A percentile compares a stretch with the other conserved stretches of the same genome.
Evolutionary conservation across 2,888 invertebrate species (phyloP).

Genomic region (Phengaris alcon): DNA sequence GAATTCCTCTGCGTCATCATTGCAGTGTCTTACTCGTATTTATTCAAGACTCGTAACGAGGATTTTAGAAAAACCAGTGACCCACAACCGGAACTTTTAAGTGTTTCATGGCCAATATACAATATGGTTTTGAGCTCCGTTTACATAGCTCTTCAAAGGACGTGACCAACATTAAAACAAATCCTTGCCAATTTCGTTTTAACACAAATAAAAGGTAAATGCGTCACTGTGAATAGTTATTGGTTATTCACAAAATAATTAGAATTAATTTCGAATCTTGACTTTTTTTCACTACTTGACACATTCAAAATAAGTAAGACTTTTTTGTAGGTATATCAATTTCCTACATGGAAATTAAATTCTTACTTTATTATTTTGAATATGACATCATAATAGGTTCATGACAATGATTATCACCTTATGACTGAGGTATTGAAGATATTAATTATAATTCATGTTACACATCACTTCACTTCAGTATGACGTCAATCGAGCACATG

Average conservation of each 20-base stretch:
- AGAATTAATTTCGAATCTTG: too few species aligned
- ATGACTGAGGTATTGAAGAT: constrained; percentile 4
- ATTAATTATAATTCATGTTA: background rate
- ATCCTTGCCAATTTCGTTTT: background rate
- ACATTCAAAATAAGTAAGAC: too few species aligned
- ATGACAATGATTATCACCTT: background rate
- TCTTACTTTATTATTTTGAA: background rate
- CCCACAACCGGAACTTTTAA: constrained; percentile 24
- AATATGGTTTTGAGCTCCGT: constrained; percentile 10
- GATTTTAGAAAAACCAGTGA: constrained; percentile 23
- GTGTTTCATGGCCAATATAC: constrained; percentile 8
- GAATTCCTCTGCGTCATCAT: constrained; percentile 8
- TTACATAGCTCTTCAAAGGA: background rate
- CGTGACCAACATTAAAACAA: background rate
- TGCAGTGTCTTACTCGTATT: constrained; percentile 7
- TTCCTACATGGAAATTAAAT: too few species aligned
- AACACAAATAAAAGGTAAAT: too few species aligned
- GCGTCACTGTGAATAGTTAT: too few species aligned
- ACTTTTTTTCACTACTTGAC: too few species aligned
- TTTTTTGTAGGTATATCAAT: too few species aligned
- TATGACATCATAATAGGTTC: background rate
- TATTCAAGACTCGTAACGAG: constrained; percentile 17
- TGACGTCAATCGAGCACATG: constrained; percentile 4
- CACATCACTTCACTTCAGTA: background rate
- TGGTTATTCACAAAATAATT: too few species aligned